Base-by-base conservation (phyloP, 1,140 invertebrate species). In the Nephila pilipes region DNA sequence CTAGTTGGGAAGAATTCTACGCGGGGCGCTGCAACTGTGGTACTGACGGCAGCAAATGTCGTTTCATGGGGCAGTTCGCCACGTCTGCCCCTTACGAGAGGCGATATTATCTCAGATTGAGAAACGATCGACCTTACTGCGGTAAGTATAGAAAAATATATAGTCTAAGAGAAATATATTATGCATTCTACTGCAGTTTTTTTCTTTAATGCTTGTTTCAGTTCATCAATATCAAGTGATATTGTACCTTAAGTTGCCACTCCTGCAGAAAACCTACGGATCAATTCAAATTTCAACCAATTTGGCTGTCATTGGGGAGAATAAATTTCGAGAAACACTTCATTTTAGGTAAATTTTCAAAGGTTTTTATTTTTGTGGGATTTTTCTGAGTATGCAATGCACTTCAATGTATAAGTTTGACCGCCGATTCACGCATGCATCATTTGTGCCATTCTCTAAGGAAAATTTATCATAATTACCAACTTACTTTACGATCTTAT, bases 181-280 rank as follows among this genome's bases (percentile, higher is more conserved):
- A 10, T 46, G 0, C 12, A 79, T 79, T 32, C n/a, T n/a, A n/a
- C n/a, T 22, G 3, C 5, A 55, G 2, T 55, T 8, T 87, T 87
- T 87, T 58, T 32, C 20, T 36, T 14, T 38, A 38, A 38, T 54
- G 18, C 22, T 16, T 57, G 18, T 60, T 90, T n/a, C n/a, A 90
- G 88, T 90, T 25, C 88, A 90, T 58, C 88, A 90, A 18, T 90
- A 90, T 36, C 88, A 90, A 90, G 65, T 90, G 8, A 90, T 80
- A 16, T 10, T 90, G 12, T 58, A 80, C 25, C 20, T 90, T 14
- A 69, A 90, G 18, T 8, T 90, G n/a, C 38, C 54, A 14, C n/a
- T 32, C 8, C 2, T 57, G 6, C 58, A 60, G 10, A 90, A 80
- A 55, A 80, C 46, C 0, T 90, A 90, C 12, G 88, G 60, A 32